Evolutionary conservation across 2,797 vertebrate genomes (phyloP), one percentile per base, ranked within the genome.

Genomic region (Pithecia hirsuta): DNA sequence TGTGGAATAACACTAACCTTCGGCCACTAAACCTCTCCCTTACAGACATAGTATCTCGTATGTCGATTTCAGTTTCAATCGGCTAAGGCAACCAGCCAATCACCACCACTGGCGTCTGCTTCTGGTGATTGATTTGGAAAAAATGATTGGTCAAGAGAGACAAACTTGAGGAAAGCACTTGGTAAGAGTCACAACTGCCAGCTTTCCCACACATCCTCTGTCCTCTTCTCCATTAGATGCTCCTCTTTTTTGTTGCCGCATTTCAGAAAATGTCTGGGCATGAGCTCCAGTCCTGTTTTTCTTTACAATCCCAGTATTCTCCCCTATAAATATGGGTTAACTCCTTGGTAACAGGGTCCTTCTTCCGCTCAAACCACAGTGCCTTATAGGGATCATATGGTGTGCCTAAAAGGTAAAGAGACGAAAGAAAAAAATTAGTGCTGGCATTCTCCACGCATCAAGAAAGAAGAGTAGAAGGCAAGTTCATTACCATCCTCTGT

Each of bases 221-320:
- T 96, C 92, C 93, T 92, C 95, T 93, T 96, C 90, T 90, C 92
- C 52, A 57, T 75, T 88, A 72, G 80, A 5, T 89, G 89, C 92
- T 75, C 59, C 74, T 97, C 52, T 17, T 80, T 36, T 46, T 41
- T 39, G 52, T 87, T 89, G 19, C 74, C 50, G 95, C 74, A 1
- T 46, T 93, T 99, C 98, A 99, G 99, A 99, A 99, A 98, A 99
- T 99, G 95, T 99, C 99, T 0, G 99, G 99, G 97, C 99, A 99
- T 89, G 97, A 52, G 93, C 97, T 98, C 99, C 99, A 99, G 98
- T 97, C 98, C 97, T 99, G 99, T 85, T 99, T 99, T 10, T 99
- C 99, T 97, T 99, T 99, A 72, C 99, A 98, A 97, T 99, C 99
- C 99, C 99, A 99, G 98, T 99, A 99, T 4, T 99, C 99, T 0